Conservation (phyloP, 64 coral and sea anemone species). For the Montipora capricornis region DNA sequence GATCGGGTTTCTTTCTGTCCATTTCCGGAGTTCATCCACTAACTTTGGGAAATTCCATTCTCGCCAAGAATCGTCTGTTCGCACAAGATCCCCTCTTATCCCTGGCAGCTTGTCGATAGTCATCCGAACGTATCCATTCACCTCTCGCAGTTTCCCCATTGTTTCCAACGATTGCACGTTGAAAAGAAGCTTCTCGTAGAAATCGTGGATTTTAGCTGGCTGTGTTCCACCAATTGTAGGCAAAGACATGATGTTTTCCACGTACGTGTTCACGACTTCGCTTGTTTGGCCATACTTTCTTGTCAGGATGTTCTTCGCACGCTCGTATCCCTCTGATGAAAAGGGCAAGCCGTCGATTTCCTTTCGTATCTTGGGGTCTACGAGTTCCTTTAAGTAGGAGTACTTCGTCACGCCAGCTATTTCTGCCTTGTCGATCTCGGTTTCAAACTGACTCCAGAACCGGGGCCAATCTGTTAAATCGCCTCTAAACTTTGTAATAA, state of each 20-base stretch:
- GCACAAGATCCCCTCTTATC: constrained; percentile 46
- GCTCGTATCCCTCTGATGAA: no score
- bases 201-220: constrained; percentile 49
- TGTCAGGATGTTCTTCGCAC: no score
- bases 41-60: constrained; percentile 29
- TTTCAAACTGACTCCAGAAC: no score
- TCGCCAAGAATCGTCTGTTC: constrained; percentile 54
- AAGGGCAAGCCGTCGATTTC: no score
- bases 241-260: constrained; percentile 43
- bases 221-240: constrained; percentile 17
- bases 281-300: not conserved
- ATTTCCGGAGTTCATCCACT: not conserved
- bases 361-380: no score
- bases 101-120: constrained; percentile 10
- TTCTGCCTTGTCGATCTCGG: no score
- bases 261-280: constrained; percentile 57
- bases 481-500: no score
- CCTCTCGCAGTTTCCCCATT: constrained; percentile 46
- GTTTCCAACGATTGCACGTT: constrained; percentile 58
- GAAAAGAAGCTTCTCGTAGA: constrained; percentile 52
- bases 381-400: no score
- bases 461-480: no score
- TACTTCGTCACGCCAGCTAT: no score
- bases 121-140: constrained; percentile 50
- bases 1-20: not conserved